Evolutionary conservation across 2,113 vertebrate genomes (phyloP).

Genomic region (Phrynosoma platyrhinos): DNA sequence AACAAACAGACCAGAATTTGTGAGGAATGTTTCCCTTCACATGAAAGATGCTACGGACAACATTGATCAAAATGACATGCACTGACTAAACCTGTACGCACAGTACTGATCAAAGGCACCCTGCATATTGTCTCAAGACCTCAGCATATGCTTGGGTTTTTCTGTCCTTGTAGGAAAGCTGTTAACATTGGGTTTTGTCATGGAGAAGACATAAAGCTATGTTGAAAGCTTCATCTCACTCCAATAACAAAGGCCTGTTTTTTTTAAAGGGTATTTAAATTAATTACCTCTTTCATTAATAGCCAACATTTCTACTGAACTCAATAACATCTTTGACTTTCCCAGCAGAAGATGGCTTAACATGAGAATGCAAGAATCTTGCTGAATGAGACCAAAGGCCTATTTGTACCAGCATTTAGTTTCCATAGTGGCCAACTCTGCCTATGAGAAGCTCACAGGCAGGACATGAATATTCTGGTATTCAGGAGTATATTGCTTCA

Average conservation of each 20-base stretch:
- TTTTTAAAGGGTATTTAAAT: neutral
- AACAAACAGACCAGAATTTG: slow-evolving; percentile 4
- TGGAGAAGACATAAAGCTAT: neutral
- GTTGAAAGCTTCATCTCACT: neutral
- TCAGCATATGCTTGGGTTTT: slow-evolving; percentile 11
- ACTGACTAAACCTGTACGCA: slow-evolving; percentile 18
- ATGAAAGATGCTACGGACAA: slow-evolving; percentile 9
- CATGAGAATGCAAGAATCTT: neutral
- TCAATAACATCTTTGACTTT: neutral
- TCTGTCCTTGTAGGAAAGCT: neutral
- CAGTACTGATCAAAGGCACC: slow-evolving; percentile 15
- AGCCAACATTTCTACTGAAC: neutral
- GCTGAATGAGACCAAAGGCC: too few species aligned
- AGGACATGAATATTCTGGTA: too few species aligned
- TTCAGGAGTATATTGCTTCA: neutral
- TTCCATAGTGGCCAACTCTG: too few species aligned
- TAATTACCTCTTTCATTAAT: neutral
- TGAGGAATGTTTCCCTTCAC: slow-evolving; percentile 4
- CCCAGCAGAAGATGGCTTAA: neutral
- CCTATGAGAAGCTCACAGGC: too few species aligned
- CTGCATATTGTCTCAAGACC: slow-evolving; percentile 19
- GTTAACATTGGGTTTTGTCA: neutral
- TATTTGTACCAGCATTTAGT: too few species aligned
- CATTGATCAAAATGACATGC: slow-evolving; percentile 14
- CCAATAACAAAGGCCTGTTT: neutral